Evolutionary conservation across 2,888 invertebrate genomes (phyloP).

Genomic region (Amblyjoppa proteus): DNA sequence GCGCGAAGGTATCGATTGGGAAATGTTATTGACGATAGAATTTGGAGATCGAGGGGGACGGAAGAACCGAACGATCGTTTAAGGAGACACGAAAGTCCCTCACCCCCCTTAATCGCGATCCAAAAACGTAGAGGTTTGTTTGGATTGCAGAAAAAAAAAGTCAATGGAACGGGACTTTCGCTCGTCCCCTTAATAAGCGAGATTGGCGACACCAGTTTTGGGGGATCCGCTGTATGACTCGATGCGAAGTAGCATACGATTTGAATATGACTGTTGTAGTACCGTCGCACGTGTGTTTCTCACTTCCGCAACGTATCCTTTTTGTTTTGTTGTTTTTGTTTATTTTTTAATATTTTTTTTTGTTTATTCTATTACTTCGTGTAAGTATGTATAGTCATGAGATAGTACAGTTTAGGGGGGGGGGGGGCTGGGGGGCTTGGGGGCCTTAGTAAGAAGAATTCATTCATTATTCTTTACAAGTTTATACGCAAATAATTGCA

Average conservation of each 20-base stretch:
- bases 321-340: slow-evolving; percentile 12
- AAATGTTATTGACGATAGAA: slow-evolving; percentile 17
- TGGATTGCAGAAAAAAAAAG: neutral
- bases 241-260: slow-evolving; percentile 43
- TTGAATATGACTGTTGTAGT: slow-evolving; percentile 58
- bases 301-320: slow-evolving; percentile 26
- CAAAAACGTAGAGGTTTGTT: neutral
- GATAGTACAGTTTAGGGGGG: slow-evolving; percentile 66
- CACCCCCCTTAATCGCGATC: neutral
- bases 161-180: neutral
- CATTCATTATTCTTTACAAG: slow-evolving; percentile 78
- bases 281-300: slow-evolving; percentile 33
- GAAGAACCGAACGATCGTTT: slow-evolving; percentile 54
- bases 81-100: neutral
- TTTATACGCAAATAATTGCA: slow-evolving; percentile 93
- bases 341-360: slow-evolving; percentile 29
- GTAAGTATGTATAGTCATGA: slow-evolving; percentile 69
- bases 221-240: slow-evolving; percentile 21
- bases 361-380: slow-evolving; percentile 64
- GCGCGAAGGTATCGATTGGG: slow-evolving; percentile 23
- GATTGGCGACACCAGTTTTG: neutral
- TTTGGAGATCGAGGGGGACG: slow-evolving; percentile 52
- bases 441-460: slow-evolving; percentile 71
- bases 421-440: slow-evolving; percentile 36
- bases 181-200: neutral